phyloP scores from a whole-genome alignment of 2,888 invertebrate genomes.

The Hirtodrosophila trivittata region DNA sequence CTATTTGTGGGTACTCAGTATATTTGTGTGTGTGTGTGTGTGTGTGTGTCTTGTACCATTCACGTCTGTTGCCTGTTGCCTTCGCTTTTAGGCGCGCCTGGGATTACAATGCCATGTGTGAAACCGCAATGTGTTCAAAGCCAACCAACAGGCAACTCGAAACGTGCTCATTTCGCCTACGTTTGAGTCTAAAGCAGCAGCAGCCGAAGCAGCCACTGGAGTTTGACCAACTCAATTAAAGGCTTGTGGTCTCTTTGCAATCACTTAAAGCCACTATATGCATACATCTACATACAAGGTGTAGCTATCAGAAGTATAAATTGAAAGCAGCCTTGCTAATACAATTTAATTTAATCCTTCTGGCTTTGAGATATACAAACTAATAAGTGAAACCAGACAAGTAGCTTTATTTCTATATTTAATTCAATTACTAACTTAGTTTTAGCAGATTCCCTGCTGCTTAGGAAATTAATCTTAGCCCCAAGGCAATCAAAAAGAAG shows the following conservation, averaged over 20 bases:
- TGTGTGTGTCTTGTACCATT: slow-evolving; percentile 7
- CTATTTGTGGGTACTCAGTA: neutral
- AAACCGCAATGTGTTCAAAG: slow-evolving; percentile 69
- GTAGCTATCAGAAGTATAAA: no score
- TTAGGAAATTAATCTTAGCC: no score
- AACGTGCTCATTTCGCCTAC: slow-evolving; percentile 50
- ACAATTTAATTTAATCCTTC: no score
- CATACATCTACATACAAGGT: no score
- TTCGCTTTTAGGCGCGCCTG: slow-evolving; percentile 60
- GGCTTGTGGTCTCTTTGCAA: slow-evolving; percentile 52
- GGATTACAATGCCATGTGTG: slow-evolving; percentile 62
- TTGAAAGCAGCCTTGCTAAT: no score
- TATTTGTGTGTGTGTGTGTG: neutral
- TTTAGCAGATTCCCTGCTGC: no score
- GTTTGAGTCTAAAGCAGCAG: slow-evolving; percentile 20
- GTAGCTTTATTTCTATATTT: no score
- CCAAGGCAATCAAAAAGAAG: no score
- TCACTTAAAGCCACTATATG: slow-evolving; percentile 30
- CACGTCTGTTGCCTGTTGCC: slow-evolving; percentile 18
- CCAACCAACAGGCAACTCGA: slow-evolving; percentile 53
- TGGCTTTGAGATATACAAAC: no score
- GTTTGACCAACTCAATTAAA: slow-evolving; percentile 51
- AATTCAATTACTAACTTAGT: no score
- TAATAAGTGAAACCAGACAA: no score
- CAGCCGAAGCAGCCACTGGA: slow-evolving; percentile 14